These are phyloP conservation scores for Gobius niger DNA, from an alignment of 2,113 vertebrate species.

Conservation along the genomic window DNA sequence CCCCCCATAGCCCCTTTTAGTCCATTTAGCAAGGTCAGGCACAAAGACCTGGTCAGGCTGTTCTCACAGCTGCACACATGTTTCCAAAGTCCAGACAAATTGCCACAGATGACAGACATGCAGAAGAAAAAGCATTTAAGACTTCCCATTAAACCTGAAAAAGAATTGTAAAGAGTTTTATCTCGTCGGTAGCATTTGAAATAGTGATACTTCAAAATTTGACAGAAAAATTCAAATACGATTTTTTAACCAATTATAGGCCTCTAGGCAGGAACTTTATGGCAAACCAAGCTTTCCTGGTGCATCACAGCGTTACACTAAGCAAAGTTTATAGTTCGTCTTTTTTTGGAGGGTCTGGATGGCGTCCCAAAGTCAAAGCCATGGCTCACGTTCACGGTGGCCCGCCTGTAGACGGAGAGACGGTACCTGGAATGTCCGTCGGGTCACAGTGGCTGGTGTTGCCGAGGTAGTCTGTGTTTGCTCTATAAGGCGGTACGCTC, in stretches of 20 bases:
- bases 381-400: constrained; percentile 34
- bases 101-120: not conserved
- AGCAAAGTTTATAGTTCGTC: too few species aligned
- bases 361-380: constrained; percentile 63
- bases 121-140: not conserved
- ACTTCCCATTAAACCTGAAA: not conserved
- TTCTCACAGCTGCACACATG: constrained; percentile 53
- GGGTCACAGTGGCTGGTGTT: constrained; percentile 73
- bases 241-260: constrained; percentile 11
- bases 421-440: constrained; percentile 67
- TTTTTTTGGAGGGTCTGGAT: not conserved
- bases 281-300: constrained; percentile 15
- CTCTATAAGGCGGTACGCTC: constrained; percentile 68
- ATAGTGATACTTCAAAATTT: not conserved
- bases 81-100: constrained; percentile 6
- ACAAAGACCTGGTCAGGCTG: constrained; percentile 64
- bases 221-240: not conserved
- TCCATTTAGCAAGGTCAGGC: constrained; percentile 61
- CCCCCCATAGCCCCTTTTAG: constrained; percentile 54
- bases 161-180: not conserved
- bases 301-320: too few species aligned
- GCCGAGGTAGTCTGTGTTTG: constrained; percentile 67
- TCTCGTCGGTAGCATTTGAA: too few species aligned
- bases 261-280: constrained; percentile 34
- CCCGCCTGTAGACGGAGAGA: constrained; percentile 57